These are phyloP conservation scores for Nyctalus aviator DNA, from an alignment of 2,797 vertebrate genomes.

Conservation along the genomic window DNA sequence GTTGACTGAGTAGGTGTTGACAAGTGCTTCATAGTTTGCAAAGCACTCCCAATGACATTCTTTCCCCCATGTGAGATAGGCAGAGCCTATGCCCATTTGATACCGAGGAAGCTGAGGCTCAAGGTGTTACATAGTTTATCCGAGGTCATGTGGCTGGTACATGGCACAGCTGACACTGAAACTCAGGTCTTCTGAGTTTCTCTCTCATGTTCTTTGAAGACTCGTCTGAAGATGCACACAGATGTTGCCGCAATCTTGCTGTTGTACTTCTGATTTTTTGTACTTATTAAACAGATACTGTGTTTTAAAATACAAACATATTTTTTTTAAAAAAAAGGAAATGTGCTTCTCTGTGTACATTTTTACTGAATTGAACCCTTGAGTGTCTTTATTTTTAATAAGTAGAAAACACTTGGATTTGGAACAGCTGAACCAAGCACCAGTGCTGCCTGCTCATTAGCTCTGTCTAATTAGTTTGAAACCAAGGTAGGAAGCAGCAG, in stretches of 20 bases:
- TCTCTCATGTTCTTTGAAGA: slow-evolving; percentile 26
- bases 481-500: slow-evolving; percentile 54
- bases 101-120: background rate
- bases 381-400: slow-evolving; percentile 79
- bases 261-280: slow-evolving; percentile 24
- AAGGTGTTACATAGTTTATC: background rate
- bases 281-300: slow-evolving; percentile 41
- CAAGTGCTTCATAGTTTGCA: slow-evolving; percentile 10
- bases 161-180: background rate
- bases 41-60: background rate
- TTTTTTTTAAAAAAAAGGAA: slow-evolving; percentile 56
- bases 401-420: slow-evolving; percentile 66
- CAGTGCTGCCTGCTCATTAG: slow-evolving; percentile 75
- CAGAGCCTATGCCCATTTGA: background rate
- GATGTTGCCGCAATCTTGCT: background rate
- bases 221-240: background rate
- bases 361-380: slow-evolving; percentile 76
- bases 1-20: slow-evolving; percentile 1
- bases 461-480: slow-evolving; percentile 74
- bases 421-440: slow-evolving; percentile 68
- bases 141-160: background rate
- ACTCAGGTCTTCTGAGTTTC: background rate
- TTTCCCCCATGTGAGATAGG: background rate
- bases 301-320: slow-evolving; percentile 60
- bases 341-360: slow-evolving; percentile 65